Percentiles rank a stretch among this genome's conserved stretches.
Conservation (phyloP, 2,797 vertebrate species). For the Hemitrygon akajei region DNA sequence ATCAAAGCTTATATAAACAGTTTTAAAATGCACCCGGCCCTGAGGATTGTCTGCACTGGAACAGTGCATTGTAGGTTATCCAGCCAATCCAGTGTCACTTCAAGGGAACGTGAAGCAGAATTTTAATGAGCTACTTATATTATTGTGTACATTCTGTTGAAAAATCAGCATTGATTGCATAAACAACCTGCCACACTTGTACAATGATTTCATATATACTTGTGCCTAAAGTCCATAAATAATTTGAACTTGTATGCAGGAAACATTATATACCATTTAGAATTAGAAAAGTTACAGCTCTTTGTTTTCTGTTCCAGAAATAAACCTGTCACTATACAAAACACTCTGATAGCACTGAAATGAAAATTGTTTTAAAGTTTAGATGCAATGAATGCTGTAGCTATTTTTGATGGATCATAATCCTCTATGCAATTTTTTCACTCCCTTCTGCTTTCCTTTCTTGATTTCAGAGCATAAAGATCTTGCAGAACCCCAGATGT, state of each 20-base stretch:
- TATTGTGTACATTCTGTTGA: not conserved
- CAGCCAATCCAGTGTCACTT: not conserved
- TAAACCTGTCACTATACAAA: not conserved
- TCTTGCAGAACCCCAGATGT: not conserved
- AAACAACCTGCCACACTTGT: not conserved
- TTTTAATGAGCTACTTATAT: not conserved
- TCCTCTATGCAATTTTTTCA: not conserved
- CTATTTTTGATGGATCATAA: not conserved
- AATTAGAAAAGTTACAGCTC: not conserved
- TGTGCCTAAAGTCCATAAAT: not conserved
- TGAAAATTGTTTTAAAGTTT: not conserved
- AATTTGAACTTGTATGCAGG: not conserved
- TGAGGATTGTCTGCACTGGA: not conserved
- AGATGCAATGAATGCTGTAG: not conserved
- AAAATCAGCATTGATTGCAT: not conserved
- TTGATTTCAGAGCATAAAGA: not conserved
- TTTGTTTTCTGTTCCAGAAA: not conserved
- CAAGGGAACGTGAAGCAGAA: not conserved
- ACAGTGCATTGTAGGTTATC: not conserved
- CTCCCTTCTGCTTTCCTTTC: not conserved
- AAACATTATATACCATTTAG: not conserved
- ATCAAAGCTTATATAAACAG: not conserved
- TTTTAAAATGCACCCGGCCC: not conserved
- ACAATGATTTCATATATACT: not conserved
- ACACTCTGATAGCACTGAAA: not conserved